Percentiles rank a stretch among this genome's conserved stretches.
phyloP scores from a whole-genome alignment of 2,888 invertebrate genomes.

The Nephrotoma guestfalica region DNA sequence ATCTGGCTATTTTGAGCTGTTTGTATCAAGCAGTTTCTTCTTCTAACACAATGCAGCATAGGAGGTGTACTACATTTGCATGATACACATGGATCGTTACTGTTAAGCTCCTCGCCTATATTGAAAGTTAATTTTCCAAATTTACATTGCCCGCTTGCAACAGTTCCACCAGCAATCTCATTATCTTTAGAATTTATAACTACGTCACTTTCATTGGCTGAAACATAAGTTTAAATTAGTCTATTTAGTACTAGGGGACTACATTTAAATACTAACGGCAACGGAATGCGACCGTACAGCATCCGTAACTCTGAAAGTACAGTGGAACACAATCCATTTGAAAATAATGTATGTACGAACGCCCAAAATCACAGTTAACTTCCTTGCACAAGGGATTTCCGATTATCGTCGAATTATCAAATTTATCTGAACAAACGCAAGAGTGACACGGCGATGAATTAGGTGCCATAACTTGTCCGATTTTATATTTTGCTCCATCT shows the following conservation, averaged over 20 bases:
- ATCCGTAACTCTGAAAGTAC: slow-evolving; percentile 11
- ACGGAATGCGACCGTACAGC: not conserved
- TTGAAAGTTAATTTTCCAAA: slow-evolving; percentile 33
- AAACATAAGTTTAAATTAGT: not conserved
- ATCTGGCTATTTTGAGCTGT: not conserved
- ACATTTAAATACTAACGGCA: not conserved
- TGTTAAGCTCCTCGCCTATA: slow-evolving; percentile 34
- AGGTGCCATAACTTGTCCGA: slow-evolving; percentile 14
- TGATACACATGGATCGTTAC: slow-evolving; percentile 30
- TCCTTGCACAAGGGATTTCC: slow-evolving; percentile 13
- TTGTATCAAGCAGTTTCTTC: not conserved
- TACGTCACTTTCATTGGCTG: not conserved
- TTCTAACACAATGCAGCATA: slow-evolving; percentile 30
- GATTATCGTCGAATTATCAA: slow-evolving; percentile 8
- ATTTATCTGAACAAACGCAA: slow-evolving; percentile 11
- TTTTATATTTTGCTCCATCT: slow-evolving; percentile 7
- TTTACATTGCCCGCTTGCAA: slow-evolving; percentile 21
- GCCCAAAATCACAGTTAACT: slow-evolving; percentile 14
- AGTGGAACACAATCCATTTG: slow-evolving; percentile 15
- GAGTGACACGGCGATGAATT: slow-evolving; percentile 8
- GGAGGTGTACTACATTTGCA: slow-evolving; percentile 35
- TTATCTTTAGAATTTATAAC: not conserved
- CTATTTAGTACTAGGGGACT: not conserved
- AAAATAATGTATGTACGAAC: slow-evolving; percentile 12
- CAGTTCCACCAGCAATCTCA: not conserved